A percentile compares a stretch with the other conserved stretches of the same genome.
Conservation (phyloP, 2,113 vertebrate genomes). For the Hemiscyllium ocellatum region DNA sequence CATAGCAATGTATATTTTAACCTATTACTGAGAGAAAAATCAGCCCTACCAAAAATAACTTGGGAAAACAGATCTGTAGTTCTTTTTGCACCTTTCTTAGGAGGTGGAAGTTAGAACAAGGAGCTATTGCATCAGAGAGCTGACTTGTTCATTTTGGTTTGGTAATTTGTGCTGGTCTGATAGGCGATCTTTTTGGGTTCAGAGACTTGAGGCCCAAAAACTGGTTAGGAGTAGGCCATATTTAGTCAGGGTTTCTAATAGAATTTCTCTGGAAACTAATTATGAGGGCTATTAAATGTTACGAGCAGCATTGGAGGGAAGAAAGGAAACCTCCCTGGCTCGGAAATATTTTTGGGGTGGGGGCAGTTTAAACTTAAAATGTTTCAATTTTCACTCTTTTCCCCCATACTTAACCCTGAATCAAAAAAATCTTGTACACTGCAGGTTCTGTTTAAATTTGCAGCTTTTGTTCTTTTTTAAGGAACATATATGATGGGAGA, state of each 20-base stretch:
- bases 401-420: background rate
- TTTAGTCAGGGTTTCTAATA: background rate
- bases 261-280: background rate
- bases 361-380: background rate
- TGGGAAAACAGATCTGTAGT: background rate
- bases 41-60: too few relatives aligned
- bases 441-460: background rate
- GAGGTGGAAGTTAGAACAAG: background rate
- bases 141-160: background rate
- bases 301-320: too few relatives aligned
- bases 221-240: background rate
- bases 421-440: background rate
- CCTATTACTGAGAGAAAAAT: too few relatives aligned
- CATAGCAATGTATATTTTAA: too few relatives aligned
- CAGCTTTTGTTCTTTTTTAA: background rate
- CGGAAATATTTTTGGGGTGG: background rate
- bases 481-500: background rate
- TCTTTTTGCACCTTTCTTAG: background rate
- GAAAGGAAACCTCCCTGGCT: background rate
- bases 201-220: background rate
- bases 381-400: background rate
- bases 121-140: background rate
- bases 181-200: background rate
- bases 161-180: background rate
- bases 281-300: background rate